phyloP scores from a whole-genome alignment of 2,113 vertebrate species.

The Lycaon pictus region DNA sequence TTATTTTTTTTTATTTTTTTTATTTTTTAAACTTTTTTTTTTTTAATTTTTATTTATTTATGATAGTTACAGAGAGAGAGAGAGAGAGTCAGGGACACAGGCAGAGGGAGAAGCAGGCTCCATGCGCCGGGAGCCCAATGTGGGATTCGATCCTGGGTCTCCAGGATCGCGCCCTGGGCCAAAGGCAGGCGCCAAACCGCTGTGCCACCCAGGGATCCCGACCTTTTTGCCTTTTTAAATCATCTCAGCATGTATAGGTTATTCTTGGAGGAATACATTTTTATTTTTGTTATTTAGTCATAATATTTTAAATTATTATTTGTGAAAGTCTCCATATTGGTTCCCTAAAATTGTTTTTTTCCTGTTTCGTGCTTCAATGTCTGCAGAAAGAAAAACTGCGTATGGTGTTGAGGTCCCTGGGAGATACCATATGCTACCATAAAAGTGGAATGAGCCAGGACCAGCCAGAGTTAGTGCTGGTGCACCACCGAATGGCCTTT shows the following conservation, averaged over 20 bases:
- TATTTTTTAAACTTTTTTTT: too few relatives aligned
- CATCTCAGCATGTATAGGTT: neutral
- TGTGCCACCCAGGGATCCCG: too few relatives aligned
- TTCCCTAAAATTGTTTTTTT: neutral
- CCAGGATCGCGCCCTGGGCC: too few relatives aligned
- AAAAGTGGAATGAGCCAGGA: conserved; percentile 87
- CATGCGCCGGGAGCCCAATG: too few relatives aligned
- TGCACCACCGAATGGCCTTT: conserved; percentile 94
- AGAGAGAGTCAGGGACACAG: too few relatives aligned
- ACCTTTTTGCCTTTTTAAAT: neutral
- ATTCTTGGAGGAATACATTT: neutral
- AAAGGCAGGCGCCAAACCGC: too few relatives aligned
- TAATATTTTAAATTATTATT: neutral
- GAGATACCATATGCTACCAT: conserved; percentile 92
- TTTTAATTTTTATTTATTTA: too few relatives aligned
- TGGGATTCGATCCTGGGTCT: too few relatives aligned
- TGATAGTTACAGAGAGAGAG: too few relatives aligned
- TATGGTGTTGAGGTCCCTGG: conserved; percentile 89
- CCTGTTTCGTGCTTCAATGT: conserved; percentile 33
- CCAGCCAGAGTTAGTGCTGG: conserved; percentile 84
- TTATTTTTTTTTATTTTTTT: too few relatives aligned
- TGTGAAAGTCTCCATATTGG: neutral
- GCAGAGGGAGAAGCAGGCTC: too few relatives aligned
- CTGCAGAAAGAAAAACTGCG: conserved; percentile 93
- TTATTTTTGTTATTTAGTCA: neutral